phyloP scores from a whole-genome alignment of 2,113 vertebrate species.

The Martes martes region DNA sequence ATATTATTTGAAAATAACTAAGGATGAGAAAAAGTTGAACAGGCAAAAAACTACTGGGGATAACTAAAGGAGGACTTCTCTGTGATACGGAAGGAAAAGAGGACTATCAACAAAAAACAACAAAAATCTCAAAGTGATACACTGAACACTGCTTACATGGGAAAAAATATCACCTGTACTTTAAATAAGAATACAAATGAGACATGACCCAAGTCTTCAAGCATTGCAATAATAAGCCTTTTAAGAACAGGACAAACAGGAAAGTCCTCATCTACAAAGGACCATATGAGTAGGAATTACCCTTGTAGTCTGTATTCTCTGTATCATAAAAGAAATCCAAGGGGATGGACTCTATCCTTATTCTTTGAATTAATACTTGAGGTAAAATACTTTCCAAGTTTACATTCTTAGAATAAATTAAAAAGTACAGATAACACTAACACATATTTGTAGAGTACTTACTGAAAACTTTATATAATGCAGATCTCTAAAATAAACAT shows the following conservation, averaged over 20 bases:
- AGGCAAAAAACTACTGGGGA: background rate
- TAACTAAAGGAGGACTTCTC: background rate
- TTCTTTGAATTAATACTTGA: slow-evolving; percentile 37
- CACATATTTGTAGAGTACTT: background rate
- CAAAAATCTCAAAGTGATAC: slow-evolving; percentile 26
- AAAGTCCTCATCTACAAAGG: slow-evolving; percentile 45
- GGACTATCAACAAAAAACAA: background rate
- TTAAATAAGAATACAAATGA: slow-evolving; percentile 52
- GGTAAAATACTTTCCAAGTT: slow-evolving; percentile 33
- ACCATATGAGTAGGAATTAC: slow-evolving; percentile 28
- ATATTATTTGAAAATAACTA: slow-evolving; percentile 41
- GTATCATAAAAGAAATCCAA: slow-evolving; percentile 15
- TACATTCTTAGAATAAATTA: slow-evolving; percentile 30
- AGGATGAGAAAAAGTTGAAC: background rate
- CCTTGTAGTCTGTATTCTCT: slow-evolving; percentile 26
- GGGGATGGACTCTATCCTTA: background rate
- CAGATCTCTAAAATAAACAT: slow-evolving; percentile 16
- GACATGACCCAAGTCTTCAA: slow-evolving; percentile 21
- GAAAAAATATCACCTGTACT: background rate
- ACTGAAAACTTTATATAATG: slow-evolving; percentile 14
- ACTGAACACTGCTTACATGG: background rate
- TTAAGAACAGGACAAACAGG: slow-evolving; percentile 55
- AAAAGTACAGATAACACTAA: background rate
- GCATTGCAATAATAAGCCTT: background rate
- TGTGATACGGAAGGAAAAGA: background rate